Conservation (phyloP, 2,113 vertebrate species). For the Neoarius graeffei region DNA sequence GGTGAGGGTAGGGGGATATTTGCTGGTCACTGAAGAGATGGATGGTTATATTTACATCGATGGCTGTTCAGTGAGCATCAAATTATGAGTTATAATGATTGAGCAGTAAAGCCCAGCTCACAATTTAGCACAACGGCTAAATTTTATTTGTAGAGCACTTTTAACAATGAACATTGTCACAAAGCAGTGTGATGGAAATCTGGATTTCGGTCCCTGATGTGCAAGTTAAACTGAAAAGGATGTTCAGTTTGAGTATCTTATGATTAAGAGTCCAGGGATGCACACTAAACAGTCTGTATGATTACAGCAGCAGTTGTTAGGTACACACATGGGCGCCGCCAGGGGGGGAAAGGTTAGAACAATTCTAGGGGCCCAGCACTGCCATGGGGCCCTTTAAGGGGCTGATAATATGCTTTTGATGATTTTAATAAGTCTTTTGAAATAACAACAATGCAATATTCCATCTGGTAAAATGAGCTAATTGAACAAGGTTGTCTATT, state of each 20-base stretch:
- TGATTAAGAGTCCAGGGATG: not conserved
- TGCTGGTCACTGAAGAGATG: conserved; percentile 8
- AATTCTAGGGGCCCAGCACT: too few species aligned
- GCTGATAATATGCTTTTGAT: too few species aligned
- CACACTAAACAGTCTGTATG: not conserved
- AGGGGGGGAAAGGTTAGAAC: too few species aligned
- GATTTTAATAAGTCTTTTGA: too few species aligned
- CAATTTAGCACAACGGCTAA: not conserved
- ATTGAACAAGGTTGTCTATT: too few species aligned
- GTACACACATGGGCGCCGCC: too few species aligned
- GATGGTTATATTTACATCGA: not conserved
- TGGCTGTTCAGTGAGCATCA: not conserved
- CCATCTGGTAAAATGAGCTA: too few species aligned
- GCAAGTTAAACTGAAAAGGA: not conserved
- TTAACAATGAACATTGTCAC: not conserved
- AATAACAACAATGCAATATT: too few species aligned
- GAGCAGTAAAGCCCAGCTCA: not conserved
- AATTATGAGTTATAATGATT: not conserved
- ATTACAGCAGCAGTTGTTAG: not conserved
- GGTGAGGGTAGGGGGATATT: conserved; percentile 10
- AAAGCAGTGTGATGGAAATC: not conserved
- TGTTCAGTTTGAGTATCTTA: not conserved
- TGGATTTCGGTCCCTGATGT: not conserved
- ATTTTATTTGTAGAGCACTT: not conserved
- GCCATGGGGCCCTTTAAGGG: too few species aligned